These are phyloP conservation scores for Cercopithecus mona DNA, from an alignment of 2,113 vertebrate genomes.

Conservation along the genomic window DNA sequence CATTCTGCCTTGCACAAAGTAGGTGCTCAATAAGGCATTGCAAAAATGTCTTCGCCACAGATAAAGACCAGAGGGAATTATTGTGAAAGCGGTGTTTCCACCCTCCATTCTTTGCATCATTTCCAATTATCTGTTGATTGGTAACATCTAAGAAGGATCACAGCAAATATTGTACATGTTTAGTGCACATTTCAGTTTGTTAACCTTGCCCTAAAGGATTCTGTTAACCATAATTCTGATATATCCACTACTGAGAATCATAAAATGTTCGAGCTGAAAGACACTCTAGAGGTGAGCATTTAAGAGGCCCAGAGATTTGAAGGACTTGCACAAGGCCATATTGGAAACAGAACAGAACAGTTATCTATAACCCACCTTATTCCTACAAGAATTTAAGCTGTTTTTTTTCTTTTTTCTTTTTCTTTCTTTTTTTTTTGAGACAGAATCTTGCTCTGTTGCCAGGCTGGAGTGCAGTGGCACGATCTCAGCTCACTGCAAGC, in stretches of 20 bases:
- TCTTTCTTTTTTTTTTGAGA: too few relatives aligned
- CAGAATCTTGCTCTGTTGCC: too few relatives aligned
- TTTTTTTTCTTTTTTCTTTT: neutral
- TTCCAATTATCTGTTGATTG: neutral
- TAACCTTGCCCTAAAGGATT: neutral
- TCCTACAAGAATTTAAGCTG: neutral
- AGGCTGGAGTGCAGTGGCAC: too few relatives aligned
- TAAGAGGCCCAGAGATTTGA: neutral
- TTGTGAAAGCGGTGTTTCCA: neutral
- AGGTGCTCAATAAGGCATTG: neutral
- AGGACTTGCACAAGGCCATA: neutral
- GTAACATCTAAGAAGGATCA: neutral
- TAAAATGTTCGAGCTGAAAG: neutral
- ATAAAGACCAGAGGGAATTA: neutral
- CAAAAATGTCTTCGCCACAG: neutral
- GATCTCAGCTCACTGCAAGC: too few relatives aligned
- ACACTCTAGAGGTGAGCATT: neutral
- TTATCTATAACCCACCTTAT: neutral
- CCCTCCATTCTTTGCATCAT: neutral
- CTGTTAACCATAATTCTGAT: neutral
- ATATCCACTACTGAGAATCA: neutral
- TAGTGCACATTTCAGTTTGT: neutral
- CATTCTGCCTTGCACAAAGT: neutral
- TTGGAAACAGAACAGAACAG: neutral
- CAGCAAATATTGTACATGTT: neutral